These are phyloP conservation scores for Teleogryllus occipitalis DNA, from an alignment of 1,140 invertebrate genomes.

Conservation along the genomic window DNA sequence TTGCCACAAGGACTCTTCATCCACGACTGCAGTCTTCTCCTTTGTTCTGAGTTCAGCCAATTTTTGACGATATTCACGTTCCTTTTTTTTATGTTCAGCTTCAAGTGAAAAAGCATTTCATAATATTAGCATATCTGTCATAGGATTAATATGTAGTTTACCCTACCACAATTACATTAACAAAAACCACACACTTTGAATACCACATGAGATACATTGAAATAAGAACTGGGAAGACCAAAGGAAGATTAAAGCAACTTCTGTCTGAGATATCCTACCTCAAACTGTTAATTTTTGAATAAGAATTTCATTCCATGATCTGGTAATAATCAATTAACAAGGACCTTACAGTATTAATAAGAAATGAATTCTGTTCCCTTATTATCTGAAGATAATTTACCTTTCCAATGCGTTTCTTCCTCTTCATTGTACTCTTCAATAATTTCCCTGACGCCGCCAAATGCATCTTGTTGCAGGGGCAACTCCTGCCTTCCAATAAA, in stretches of 20 bases:
- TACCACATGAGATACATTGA: no score
- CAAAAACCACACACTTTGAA: no score
- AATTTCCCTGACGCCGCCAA: slow-evolving; percentile 39
- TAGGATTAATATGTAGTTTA: not conserved
- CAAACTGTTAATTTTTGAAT: no score
- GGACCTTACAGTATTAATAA: no score
- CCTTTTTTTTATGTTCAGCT: slow-evolving; percentile 43
- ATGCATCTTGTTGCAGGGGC: slow-evolving; percentile 33
- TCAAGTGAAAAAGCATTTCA: slow-evolving; percentile 22
- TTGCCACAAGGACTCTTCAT: slow-evolving; percentile 40
- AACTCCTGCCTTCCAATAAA: slow-evolving; percentile 37
- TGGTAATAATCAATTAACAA: no score
- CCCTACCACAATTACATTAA: no score
- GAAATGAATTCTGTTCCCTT: no score
- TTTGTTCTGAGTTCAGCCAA: slow-evolving; percentile 32
- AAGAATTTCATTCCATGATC: no score
- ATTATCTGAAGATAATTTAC: not conserved
- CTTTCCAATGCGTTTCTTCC: slow-evolving; percentile 33
- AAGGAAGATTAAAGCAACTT: no score
- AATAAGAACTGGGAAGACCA: no score
- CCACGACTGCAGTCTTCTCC: slow-evolving; percentile 32
- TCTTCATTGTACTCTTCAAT: slow-evolving; percentile 46
- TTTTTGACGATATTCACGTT: slow-evolving; percentile 40
- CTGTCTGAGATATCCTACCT: no score
- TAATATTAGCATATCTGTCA: slow-evolving; percentile 14